Evolutionary conservation across 2,113 vertebrate species (phyloP).

Genomic region (Eupsittula cactorum): DNA sequence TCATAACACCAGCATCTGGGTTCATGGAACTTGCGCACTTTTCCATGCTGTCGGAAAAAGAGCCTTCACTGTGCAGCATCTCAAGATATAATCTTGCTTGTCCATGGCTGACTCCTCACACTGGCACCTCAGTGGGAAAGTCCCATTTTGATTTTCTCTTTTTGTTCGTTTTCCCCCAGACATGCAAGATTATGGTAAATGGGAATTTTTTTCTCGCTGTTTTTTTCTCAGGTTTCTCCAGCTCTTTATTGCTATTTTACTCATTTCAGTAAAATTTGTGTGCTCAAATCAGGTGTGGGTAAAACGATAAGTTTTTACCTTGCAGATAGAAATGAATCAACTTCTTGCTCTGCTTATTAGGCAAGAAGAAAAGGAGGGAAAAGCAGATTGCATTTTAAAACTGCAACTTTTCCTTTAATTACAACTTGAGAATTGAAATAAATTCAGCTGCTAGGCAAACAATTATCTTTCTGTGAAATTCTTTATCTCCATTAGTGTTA

Average conservation of each 20-base stretch:
- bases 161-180: neutral
- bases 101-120: neutral
- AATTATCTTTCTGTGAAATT: slow-evolving; percentile 57
- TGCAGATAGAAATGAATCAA: slow-evolving; percentile 28
- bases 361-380: neutral
- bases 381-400: slow-evolving; percentile 16
- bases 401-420: slow-evolving; percentile 52
- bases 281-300: neutral
- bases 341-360: neutral
- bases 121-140: neutral
- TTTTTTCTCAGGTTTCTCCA: neutral
- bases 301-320: neutral
- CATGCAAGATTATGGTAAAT: neutral
- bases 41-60: neutral
- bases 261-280: neutral
- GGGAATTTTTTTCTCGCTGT: neutral
- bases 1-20: neutral
- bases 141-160: neutral
- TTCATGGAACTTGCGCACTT: neutral
- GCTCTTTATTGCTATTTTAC: neutral
- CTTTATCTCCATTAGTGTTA: slow-evolving; percentile 55
- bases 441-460: slow-evolving; percentile 51
- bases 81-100: neutral
- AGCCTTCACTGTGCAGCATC: neutral
- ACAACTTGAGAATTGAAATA: slow-evolving; percentile 6